Base-by-base conservation (phyloP, 2,113 vertebrate genomes). In the Pogona vitticeps region DNA sequence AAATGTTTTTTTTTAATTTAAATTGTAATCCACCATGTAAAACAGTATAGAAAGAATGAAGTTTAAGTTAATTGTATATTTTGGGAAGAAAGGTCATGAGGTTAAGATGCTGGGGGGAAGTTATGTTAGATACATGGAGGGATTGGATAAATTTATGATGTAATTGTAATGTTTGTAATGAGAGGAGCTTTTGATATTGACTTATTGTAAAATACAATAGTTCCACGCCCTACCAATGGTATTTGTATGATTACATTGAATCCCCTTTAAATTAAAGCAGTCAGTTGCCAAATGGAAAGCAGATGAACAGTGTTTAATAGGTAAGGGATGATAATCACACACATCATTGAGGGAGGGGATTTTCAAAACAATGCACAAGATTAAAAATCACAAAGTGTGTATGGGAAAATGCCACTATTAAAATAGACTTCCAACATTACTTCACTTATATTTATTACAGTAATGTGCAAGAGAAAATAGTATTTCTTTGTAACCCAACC, bases 81-180 rank as follows among this genome's bases (percentile, higher is more conserved):
- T 82, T 92, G 92, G 88, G 91, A 91, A 58, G 91, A 78, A 26
- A 91, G 83, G 88, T 10, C 91, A 90, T n/a, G 90, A 87, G 79
- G 87, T 89, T 82, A 87, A 91, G 93, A 90, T 91, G 92, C 89
- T 93, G 89, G 94, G 77, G 15, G 33, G 88, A 95, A 92, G 86
- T 61, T 86, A 93, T 76, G 92, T 91, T 82, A 77, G 91, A 85
- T 70, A 92, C 92, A 89, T 87, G 90, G 78, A 88, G 87, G 58
- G 84, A 79, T 40, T 84, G 91, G 58, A 83, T 83, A 89, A 88
- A 87, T 92, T 87, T 88, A 92, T 94, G 92, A 93, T 81, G 83
- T 94, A 92, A 94, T 93, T 76, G 82, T 93, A 92, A 91, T 93
- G 92, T 93, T 94, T 95, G 71, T 92, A 92, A 91, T 85, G 52